These are phyloP conservation scores for Sesia bembeciformis DNA, from an alignment of 2,888 invertebrate species.

Conservation along the genomic window DNA sequence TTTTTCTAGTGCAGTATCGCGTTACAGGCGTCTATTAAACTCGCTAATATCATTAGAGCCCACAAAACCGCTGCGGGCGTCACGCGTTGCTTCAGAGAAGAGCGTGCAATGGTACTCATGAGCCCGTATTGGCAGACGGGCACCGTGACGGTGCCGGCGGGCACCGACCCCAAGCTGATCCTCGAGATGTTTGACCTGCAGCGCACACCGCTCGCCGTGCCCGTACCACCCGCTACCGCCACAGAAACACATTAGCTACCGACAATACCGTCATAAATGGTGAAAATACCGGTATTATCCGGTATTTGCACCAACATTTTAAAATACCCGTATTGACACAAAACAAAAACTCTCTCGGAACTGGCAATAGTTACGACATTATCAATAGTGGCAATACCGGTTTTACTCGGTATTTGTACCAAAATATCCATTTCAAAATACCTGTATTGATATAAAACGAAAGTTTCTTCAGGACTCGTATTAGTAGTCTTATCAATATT, in stretches of 20 bases:
- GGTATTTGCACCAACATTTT: too few relatives aligned
- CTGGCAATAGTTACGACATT: too few relatives aligned
- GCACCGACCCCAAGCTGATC: slow-evolving; percentile 71
- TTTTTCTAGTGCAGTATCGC: not conserved
- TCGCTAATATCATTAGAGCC: slow-evolving; percentile 15
- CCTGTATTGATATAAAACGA: too few relatives aligned
- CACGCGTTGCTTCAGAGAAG: slow-evolving; percentile 54
- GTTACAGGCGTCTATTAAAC: not conserved
- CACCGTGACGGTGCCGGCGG: slow-evolving; percentile 70
- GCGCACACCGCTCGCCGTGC: slow-evolving; percentile 54
- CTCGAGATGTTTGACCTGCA: slow-evolving; percentile 73
- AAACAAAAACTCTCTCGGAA: too few relatives aligned
- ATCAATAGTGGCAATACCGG: too few relatives aligned
- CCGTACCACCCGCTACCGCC: slow-evolving; percentile 45
- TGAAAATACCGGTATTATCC: too few relatives aligned
- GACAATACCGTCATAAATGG: too few relatives aligned
- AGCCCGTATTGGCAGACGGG: slow-evolving; percentile 57
- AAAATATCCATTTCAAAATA: too few relatives aligned
- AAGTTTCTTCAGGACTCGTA: too few relatives aligned
- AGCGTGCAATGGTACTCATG: slow-evolving; percentile 68
- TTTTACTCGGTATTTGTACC: too few relatives aligned
- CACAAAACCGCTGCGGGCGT: slow-evolving; percentile 46
- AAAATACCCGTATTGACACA: too few relatives aligned
- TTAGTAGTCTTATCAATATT: too few relatives aligned
- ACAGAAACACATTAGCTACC: slow-evolving; percentile 30